A percentile compares a stretch with the other conserved stretches of the same genome.
Conservation (phyloP, 2,113 vertebrate species). For the Fregata magnificens region DNA sequence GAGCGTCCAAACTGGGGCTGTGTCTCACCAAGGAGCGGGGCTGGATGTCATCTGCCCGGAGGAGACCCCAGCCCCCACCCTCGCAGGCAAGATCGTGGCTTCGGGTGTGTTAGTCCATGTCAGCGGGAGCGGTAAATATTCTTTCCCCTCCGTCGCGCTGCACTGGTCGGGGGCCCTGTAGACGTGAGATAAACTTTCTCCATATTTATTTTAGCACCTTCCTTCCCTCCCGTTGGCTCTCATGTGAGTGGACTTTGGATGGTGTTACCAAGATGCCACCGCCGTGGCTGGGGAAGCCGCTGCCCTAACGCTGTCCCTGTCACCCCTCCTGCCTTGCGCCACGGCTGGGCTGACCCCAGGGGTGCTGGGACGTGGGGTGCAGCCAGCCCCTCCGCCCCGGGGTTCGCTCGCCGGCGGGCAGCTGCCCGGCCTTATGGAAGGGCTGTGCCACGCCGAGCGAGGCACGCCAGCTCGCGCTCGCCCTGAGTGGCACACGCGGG, state of each 20-base stretch:
- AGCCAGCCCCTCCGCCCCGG: background rate
- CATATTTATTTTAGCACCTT: background rate
- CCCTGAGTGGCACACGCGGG: background rate
- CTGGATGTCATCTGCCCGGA: background rate
- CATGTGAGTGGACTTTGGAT: background rate
- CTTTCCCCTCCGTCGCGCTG: background rate
- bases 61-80: background rate
- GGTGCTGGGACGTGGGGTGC: background rate
- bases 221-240: background rate
- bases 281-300: rapidly evolving
- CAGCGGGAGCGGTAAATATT: background rate
- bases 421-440: rapidly evolving
- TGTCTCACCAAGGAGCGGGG: rapidly evolving
- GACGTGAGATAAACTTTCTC: background rate
- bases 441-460: background rate
- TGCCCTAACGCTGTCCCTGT: rapidly evolving
- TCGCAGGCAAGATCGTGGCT: background rate
- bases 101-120: rapidly evolving
- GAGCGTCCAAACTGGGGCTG: background rate
- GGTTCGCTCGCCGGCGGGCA: background rate
- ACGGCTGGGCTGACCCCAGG: background rate
- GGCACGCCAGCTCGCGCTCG: rapidly evolving
- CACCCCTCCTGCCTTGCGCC: background rate
- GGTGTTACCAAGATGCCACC: background rate
- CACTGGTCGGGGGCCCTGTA: background rate